Percentiles rank a stretch among this genome's conserved stretches.
Conservation (phyloP, 2,113 vertebrate genomes). For the Octodon degus region DNA sequence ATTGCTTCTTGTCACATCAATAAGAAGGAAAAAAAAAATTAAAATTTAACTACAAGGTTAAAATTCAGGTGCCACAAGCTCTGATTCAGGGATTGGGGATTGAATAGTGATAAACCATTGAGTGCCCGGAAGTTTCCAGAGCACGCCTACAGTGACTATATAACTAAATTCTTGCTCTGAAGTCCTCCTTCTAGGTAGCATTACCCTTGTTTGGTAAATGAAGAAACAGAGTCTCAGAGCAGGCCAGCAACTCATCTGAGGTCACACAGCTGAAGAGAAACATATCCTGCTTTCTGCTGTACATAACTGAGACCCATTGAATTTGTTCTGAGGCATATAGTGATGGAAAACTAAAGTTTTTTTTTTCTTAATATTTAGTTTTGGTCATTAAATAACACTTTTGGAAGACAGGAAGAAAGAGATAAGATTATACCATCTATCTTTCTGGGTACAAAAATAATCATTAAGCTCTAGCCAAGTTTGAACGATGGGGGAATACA, state of each 20-base stretch:
- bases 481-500: neutral
- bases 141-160: neutral
- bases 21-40: neutral
- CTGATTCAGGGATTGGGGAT: neutral
- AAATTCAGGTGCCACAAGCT: constrained; percentile 45
- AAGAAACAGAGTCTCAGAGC: neutral
- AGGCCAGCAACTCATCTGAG: neutral
- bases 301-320: neutral
- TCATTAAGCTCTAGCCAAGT: neutral
- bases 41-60: constrained; percentile 48
- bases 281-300: neutral
- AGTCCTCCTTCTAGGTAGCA: neutral
- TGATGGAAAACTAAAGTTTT: neutral
- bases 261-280: neutral
- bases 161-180: neutral
- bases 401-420: neutral
- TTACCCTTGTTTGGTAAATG: neutral
- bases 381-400: neutral
- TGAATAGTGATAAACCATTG: constrained; percentile 13
- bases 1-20: constrained; percentile 60
- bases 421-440: neutral
- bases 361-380: neutral
- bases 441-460: neutral
- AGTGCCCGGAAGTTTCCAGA: neutral
- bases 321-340: neutral